Percentiles rank a stretch among this genome's conserved stretches.
Conservation (phyloP, 1,140 invertebrate genomes). For the Lamellibrachia luymesi region DNA sequence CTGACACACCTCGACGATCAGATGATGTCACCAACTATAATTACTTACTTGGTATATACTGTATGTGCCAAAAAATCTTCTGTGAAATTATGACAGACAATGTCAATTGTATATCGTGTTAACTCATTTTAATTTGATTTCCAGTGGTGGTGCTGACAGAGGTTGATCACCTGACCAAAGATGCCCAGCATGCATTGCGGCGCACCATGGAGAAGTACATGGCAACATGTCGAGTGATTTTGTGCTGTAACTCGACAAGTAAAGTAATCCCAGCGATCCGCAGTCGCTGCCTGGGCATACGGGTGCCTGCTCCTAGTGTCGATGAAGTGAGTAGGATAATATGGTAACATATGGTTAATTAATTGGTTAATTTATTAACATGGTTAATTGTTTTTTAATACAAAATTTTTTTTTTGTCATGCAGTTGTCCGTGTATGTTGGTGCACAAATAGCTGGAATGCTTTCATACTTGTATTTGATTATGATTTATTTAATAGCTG, state of each 20-base stretch:
- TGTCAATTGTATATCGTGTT: background rate
- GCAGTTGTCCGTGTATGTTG: background rate
- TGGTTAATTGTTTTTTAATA: no score
- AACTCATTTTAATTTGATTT: slow-evolving; percentile 12
- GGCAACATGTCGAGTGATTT: slow-evolving; percentile 87
- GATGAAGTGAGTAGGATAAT: slow-evolving; percentile 67
- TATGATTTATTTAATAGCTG: no score
- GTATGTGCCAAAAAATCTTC: background rate
- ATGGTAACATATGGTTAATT: background rate
- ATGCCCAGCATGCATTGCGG: slow-evolving; percentile 95
- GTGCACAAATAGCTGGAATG: background rate
- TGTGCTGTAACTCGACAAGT: slow-evolving; percentile 92
- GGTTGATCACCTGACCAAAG: slow-evolving; percentile 93
- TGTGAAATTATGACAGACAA: background rate
- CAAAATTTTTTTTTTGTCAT: background rate
- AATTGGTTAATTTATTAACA: no score
- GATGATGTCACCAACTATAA: background rate
- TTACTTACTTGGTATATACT: background rate
- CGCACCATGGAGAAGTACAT: slow-evolving; percentile 99
- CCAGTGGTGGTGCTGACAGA: slow-evolving; percentile 81
- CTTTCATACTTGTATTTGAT: background rate
- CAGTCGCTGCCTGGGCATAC: slow-evolving; percentile 87
- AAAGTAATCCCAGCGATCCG: slow-evolving; percentile 89
- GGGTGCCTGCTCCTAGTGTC: slow-evolving; percentile 82
- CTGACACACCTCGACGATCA: background rate